Base-by-base conservation (phyloP, 2,888 invertebrate species). In the Tyria jacobaeae region DNA sequence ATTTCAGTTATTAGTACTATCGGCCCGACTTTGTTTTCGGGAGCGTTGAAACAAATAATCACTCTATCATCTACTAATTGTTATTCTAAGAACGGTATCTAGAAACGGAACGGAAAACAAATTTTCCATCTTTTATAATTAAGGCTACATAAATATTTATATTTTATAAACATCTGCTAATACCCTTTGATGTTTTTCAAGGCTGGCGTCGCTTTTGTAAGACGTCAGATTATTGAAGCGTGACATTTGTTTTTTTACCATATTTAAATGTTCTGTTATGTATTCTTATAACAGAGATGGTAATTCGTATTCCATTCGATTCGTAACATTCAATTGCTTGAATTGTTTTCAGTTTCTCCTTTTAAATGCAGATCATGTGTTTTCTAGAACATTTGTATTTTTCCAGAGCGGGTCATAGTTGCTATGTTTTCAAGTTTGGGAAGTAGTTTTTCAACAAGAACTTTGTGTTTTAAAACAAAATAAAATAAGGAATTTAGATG, bases 151-250 rank as follows among this genome's bases (percentile, higher is more conserved):
- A 54, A 66, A 70, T 73, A 55, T 72, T 69, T 69, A 70, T 53
- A 53, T 39, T 60, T 51, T 17, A 15, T n/a, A n/a, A n/a, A n/a
- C 68, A 69, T 70, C 79, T 76, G 69, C 61, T 56, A 31, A 57
- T 54, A 58, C 52, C 60, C 76, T 80, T 81, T 81, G 80, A 81
- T 79, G 68, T 69, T 68, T 51, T 49, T 70, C 77, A 81, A 80
- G 79, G 80, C 67, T 66, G 27, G 49, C 56, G 57, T 39, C 64
- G 66, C 65, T 73, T 64, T 58, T 60, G 44, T 52, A 31, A 14
- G 35, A 62, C 53, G 34, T 64, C 55, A 62, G 57, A 21, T 12
- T 44, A 44, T 55, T 34, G 31, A 54, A 51, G 24, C 51, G 27
- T 54, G 53, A 27, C 53, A 54, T 54, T 35, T n/a, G n/a, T 51